Percentiles rank a stretch among this genome's conserved stretches.
Evolutionary conservation across 53 echinoderm and acorn worm genomes (phyloP).

Genomic region (Arbacia lixula): DNA sequence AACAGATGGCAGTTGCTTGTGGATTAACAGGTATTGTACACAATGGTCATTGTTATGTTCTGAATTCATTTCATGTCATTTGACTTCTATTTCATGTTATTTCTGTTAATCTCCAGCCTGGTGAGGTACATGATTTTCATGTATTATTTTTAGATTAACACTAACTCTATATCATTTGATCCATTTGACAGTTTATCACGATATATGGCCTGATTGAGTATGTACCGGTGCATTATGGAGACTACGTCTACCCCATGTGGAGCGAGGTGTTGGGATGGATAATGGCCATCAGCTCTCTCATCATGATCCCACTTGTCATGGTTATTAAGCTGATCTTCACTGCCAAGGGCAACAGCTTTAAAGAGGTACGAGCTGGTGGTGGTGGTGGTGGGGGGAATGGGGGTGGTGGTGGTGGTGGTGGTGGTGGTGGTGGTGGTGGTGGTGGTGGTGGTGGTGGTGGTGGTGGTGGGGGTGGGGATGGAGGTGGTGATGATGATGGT

Average conservation of each 20-base stretch:
- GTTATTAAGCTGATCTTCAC: conserved; percentile 61
- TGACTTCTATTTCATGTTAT: too few relatives aligned
- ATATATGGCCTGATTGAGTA: conserved; percentile 80
- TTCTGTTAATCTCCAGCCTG: too few relatives aligned
- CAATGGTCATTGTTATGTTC: too few relatives aligned
- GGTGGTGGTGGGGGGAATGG: background rate
- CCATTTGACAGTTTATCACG: conserved; percentile 76
- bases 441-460: background rate
- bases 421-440: background rate
- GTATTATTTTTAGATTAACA: too few relatives aligned
- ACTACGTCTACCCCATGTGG: conserved; percentile 83
- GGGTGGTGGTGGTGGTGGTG: background rate
- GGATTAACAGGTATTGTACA: too few relatives aligned
- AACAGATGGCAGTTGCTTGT: too few relatives aligned
- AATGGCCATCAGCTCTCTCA: conserved; percentile 67
- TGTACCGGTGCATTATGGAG: conserved; percentile 81
- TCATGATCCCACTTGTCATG: conserved; percentile 82
- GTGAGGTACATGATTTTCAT: too few relatives aligned
- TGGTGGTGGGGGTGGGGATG: background rate
- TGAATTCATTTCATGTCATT: too few relatives aligned
- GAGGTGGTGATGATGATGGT: background rate
- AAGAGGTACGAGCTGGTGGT: background rate
- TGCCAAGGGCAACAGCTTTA: conserved; percentile 63
- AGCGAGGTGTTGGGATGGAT: conserved; percentile 88
- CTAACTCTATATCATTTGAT: too few relatives aligned